Evolutionary conservation across 1,140 invertebrate species (phyloP), one percentile per base, ranked within the genome.

Genomic region (Drosophila mayri): DNA sequence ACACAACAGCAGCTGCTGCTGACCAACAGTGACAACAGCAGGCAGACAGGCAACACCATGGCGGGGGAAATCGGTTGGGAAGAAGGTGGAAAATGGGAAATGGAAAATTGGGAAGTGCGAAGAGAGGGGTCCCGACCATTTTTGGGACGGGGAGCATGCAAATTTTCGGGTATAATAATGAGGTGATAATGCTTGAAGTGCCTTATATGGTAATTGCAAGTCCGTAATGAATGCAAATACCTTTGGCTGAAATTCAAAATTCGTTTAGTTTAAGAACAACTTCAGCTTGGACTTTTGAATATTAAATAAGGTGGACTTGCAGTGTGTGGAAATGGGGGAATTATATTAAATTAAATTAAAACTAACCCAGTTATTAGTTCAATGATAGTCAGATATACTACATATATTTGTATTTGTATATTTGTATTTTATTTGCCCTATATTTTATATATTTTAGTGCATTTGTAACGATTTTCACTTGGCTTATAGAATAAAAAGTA

Each of bases 11-110:
- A 12, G 43, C 64, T 28, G 66, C 66, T 54, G 65, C 64, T 83
- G 71, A 80, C 71, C 82, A 87, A 50, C 79, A 72, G 46, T 86
- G 82, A 82, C 83, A 88, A 73, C 63, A 67, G 57, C 71, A 81
- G 66, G 60, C 81, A 43, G 38, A 43, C 47, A 20, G 49, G 30
- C n/a, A 25, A n/a, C 25, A 2, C 28, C 10, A 57, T 14, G 0
- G 18, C 59, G 20, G 40, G 41, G 62, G 44, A 22, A 38, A 25
- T 30, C 18, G 43, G 38, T 28, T 10, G 5, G 22, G 28, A 5
- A 10, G 11, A 59, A n/a, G 28, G 9, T 30, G 18, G 41, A 20
- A 49, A 49, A 47, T 46, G 52, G 52, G 14, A 55, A 55, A 55
- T 38, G 35, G 52, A 25, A 40, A 55, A 55, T 38, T 40, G 62